Evolutionary conservation across 2,888 invertebrate genomes (phyloP), one percentile per base, ranked within the genome.

Genomic region (Oscheius myriophilus): DNA sequence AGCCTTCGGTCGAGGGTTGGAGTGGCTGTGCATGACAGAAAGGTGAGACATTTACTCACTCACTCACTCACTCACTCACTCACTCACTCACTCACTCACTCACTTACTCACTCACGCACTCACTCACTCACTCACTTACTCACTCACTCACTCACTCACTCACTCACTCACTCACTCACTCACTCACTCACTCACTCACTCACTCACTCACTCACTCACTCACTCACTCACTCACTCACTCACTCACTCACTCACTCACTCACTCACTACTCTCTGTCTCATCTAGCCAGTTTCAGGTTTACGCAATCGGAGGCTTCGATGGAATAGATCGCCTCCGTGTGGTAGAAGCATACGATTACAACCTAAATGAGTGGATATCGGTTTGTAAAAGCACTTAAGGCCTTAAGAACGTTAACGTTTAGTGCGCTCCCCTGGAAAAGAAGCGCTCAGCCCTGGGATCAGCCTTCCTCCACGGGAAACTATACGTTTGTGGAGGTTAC

Each of bases 321-420:
- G 94, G 94, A 0, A 90, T 90, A 54, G 93, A 93, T 86, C 89
- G 94, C 73, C 89, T 94, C 18, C 91, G 92, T 41, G 92, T 93
- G 0, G 93, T 93, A 0, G 94, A 94, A 88, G 92, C 93, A 11
- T 93, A 92, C 86, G 92, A 93, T 88, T 92, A 92, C 0, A 89
- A 90, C 67, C 89, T 89, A 46, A 91, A 91, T 82, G 89, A 90
- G 68, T 94, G 94, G 93, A 91, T 90, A 54, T 90, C 91, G 82
- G 92, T 93, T 16, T 43, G 68, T 21, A 11, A 16, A 2, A 23
- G 25, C 4, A 18, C n/a, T n/a, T 11, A n/a, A 33, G 12, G 39
- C 21, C 16, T 61, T n/a, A 41, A 26, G 45, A 21, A 18, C 9
- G 42, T 46, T 55, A 25, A 18, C 11, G 67, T 76, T 18, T 58